phyloP scores from a whole-genome alignment of 2,113 vertebrate species.

The Dasyornis broadbenti region DNA sequence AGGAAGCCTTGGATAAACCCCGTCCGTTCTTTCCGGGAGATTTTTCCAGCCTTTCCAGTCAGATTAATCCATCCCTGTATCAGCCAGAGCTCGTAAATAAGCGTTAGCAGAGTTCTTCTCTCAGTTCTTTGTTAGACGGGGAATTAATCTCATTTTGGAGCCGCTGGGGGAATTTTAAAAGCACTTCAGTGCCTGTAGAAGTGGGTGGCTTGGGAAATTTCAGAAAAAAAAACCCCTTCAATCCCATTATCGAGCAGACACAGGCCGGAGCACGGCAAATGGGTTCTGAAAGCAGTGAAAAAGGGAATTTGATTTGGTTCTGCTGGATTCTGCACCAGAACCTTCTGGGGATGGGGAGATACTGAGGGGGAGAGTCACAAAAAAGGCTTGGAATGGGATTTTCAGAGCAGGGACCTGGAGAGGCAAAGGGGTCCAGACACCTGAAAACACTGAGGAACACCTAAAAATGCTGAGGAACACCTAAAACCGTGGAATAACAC shows the following conservation, averaged over 20 bases:
- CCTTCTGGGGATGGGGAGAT: neutral
- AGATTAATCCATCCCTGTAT: neutral
- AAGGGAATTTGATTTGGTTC: neutral
- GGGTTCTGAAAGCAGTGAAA: neutral
- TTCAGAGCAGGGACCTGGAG: neutral
- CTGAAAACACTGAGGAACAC: too few relatives aligned
- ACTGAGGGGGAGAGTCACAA: accelerated
- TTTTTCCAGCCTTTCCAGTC: neutral
- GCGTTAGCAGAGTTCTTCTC: neutral
- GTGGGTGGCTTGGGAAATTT: neutral
- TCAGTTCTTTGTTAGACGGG: neutral
- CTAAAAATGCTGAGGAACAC: too few relatives aligned
- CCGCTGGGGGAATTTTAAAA: neutral
- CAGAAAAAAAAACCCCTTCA: neutral
- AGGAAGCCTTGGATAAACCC: neutral
- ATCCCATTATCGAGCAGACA: neutral
- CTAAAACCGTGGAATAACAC: too few relatives aligned
- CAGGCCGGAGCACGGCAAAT: neutral
- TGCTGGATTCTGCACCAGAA: neutral
- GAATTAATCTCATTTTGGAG: neutral
- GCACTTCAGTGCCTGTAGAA: neutral
- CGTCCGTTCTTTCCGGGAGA: neutral
- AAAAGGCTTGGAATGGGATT: neutral
- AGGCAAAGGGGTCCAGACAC: neutral
- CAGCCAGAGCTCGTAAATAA: neutral